Percentiles rank a stretch among this genome's conserved stretches.
These are phyloP conservation scores for Cotesia chilonis DNA, from an alignment of 1,140 invertebrate genomes.

Conservation along the genomic window DNA sequence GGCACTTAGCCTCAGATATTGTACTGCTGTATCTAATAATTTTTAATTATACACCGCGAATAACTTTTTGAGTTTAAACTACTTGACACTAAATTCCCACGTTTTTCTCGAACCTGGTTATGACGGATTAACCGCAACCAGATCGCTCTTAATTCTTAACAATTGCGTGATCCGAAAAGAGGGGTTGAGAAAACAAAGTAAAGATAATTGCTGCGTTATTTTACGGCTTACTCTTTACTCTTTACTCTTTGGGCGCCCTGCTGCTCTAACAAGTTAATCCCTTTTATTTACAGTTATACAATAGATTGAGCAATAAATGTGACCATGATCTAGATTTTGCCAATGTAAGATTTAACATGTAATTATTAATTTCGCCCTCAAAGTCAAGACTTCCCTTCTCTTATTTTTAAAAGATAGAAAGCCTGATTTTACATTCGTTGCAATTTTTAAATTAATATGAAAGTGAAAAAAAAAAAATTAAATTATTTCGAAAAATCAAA, in stretches of 20 bases:
- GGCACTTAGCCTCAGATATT: not conserved
- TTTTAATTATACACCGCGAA: too few relatives aligned
- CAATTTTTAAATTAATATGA: too few relatives aligned
- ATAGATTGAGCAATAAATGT: too few relatives aligned
- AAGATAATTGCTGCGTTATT: conserved; percentile 27
- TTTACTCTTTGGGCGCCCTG: not conserved
- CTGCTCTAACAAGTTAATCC: conserved; percentile 2
- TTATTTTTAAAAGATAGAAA: too few relatives aligned
- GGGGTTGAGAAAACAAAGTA: conserved; percentile 1
- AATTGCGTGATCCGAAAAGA: conserved; percentile 25
- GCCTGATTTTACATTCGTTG: too few relatives aligned
- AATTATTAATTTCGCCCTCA: too few relatives aligned
- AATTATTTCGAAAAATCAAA: too few relatives aligned
- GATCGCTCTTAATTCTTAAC: conserved; percentile 28
- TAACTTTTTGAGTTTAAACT: not conserved
- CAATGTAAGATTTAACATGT: not conserved
- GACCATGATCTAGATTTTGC: not conserved
- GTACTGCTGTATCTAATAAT: not conserved
- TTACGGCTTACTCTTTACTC: conserved; percentile 18
- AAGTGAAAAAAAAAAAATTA: too few relatives aligned
- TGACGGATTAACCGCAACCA: conserved; percentile 29
- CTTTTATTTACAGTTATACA: conserved; percentile 3
- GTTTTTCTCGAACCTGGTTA: conserved; percentile 24
- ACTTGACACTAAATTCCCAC: conserved; percentile 28
- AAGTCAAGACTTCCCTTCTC: too few relatives aligned